These are phyloP conservation scores for Chalcis sispes DNA, from an alignment of 2,888 invertebrate species.

Conservation along the genomic window DNA sequence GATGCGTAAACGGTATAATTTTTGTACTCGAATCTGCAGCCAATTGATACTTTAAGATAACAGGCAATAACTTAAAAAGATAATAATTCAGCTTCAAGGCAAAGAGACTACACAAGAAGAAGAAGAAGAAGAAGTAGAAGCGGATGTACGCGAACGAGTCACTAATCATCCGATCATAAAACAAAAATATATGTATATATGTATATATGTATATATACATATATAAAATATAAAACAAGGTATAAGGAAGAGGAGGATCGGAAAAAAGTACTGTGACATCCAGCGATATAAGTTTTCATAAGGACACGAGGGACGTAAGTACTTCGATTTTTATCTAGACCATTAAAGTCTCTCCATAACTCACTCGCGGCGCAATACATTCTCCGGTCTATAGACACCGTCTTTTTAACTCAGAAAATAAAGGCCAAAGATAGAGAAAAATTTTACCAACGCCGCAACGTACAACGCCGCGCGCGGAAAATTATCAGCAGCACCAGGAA, in stretches of 20 bases:
- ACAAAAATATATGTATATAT: background rate
- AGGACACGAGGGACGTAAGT: constrained; percentile 8
- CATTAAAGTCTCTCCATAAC: constrained; percentile 42
- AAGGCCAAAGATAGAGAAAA: background rate
- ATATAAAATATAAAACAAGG: background rate
- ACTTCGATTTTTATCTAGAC: constrained; percentile 46
- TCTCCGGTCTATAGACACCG: too few species aligned
- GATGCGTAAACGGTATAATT: too few species aligned
- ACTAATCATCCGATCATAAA: constrained; percentile 27
- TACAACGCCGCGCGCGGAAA: background rate
- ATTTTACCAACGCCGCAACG: background rate
- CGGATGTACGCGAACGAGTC: constrained; percentile 6
- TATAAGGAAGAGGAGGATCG: too few species aligned
- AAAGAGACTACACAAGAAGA: background rate
- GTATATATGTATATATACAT: constrained; percentile 3
- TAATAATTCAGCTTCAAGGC: constrained; percentile 6
- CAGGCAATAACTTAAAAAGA: constrained; percentile 13
- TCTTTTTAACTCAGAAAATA: background rate
- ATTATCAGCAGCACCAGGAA: constrained; percentile 5
- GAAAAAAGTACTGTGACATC: too few species aligned
- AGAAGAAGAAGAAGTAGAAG: too few species aligned
- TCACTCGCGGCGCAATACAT: constrained; percentile 19
- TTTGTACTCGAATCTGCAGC: too few species aligned
- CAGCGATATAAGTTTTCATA: constrained; percentile 26
- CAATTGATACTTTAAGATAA: too few species aligned